Evolutionary conservation across 2,888 invertebrate genomes (phyloP), one percentile per base, ranked within the genome.

Genomic region (Thereva unica): DNA sequence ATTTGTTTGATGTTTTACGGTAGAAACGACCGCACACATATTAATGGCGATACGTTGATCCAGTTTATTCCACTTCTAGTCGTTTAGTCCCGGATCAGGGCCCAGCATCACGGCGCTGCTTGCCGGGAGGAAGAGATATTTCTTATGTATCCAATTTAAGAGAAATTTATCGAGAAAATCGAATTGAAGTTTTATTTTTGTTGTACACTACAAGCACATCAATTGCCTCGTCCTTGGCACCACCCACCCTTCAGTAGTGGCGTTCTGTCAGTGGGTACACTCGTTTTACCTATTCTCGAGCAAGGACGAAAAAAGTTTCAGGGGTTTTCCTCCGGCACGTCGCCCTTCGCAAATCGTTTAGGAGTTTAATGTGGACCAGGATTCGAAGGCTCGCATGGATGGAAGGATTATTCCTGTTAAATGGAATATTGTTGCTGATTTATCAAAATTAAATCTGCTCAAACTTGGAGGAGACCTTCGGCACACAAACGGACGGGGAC

Each of bases 391-490:
- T 54, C 23, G 49, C 45, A 64, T 23, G 12, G 56, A 42, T 41
- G 57, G 47, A 55, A 66, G 66, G 68, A 68, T 68, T 68, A 68
- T 47, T 66, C 61, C 66, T 68, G 59, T 66, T 66, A 66, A 68
- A 68, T 55, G 66, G 65, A 68, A 68, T 68, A 65, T 68, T 68
- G 68, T 61, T 66, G 68, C 66, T 68, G 68, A 66, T 66, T 68
- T 68, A 68, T 68, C 68, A 66, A 68, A 68, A 68, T 68, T 68
- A 68, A 68, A 68, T 68, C 68, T 68, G 68, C 54, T 59, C 61
- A 49, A 68, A 65, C 41, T 66, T 59, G 44, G 44, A 23, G 23
- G 23, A 23, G 23, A 23, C 23, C 23, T 23, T 23, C 23, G 23
- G 23, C 23, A 23, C 23, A 23, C 23, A 23, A 23, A 23, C 23